These are phyloP conservation scores for Dasypogon diadema DNA, from an alignment of 2,888 invertebrate species.

Conservation along the genomic window DNA sequence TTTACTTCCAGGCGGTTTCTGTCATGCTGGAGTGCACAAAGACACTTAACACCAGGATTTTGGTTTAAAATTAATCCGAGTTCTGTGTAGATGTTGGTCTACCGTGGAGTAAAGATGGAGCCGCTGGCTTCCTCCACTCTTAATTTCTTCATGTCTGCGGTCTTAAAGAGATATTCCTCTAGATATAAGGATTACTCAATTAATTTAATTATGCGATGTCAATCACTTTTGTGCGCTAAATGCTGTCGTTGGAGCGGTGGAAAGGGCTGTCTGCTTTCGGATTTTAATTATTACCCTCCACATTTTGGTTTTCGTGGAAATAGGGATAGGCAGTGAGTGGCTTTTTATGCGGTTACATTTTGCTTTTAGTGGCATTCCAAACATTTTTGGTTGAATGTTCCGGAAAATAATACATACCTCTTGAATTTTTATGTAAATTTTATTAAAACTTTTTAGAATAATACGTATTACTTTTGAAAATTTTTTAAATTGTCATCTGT, in stretches of 20 bases:
- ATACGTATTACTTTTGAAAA: too few species aligned
- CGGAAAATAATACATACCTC: background rate
- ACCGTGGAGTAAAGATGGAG: background rate
- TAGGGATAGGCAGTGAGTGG: background rate
- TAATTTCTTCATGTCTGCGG: constrained; percentile 46
- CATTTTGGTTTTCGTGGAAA: background rate
- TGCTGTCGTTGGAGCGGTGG: constrained; percentile 55
- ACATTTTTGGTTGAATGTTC: background rate
- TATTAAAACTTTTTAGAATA: too few species aligned
- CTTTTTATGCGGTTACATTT: constrained; percentile 30
- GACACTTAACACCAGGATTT: constrained; percentile 57
- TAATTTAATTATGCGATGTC: constrained; percentile 70
- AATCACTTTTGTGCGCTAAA: constrained; percentile 64
- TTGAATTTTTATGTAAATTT: background rate
- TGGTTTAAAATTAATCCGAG: constrained; percentile 56
- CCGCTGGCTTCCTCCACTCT: constrained; percentile 34
- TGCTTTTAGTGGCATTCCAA: background rate
- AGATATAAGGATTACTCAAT: constrained; percentile 68
- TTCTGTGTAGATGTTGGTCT: constrained; percentile 40
- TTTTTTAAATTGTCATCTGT: too few species aligned
- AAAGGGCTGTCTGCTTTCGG: constrained; percentile 56
- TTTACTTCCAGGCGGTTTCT: constrained; percentile 55
- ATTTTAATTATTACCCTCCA: constrained; percentile 46
- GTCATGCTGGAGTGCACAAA: constrained; percentile 57
- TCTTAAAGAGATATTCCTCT: constrained; percentile 55